These are phyloP conservation scores for Rachycentron canadum DNA, from an alignment of 2,797 vertebrate species.

Conservation along the genomic window DNA sequence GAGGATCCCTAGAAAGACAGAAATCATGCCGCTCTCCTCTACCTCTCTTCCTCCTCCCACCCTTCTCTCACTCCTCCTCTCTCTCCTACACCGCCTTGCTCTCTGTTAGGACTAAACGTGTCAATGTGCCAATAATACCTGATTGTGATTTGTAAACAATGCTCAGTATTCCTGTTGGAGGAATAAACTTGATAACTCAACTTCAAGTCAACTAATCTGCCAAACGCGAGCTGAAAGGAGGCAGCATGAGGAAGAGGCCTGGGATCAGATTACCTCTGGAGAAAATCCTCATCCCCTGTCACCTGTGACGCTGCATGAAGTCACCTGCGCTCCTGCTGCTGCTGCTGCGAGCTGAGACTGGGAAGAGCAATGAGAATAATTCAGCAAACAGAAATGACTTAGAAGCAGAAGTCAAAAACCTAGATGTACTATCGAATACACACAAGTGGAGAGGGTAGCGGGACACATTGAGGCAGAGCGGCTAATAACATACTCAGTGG, in stretches of 20 bases:
- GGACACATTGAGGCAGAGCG: no score
- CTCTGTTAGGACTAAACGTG: neutral
- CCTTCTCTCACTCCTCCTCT: conserved; percentile 7
- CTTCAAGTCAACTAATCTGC: conserved; percentile 25
- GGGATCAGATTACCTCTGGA: neutral
- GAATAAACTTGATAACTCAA: conserved; percentile 1
- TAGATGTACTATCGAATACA: no score
- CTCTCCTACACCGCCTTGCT: conserved; percentile 12
- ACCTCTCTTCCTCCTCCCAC: conserved; percentile 8
- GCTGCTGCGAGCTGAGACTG: no score
- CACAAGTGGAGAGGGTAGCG: no score
- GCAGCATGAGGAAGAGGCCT: neutral
- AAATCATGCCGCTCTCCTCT: conserved; percentile 10
- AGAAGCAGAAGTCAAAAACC: neutral
- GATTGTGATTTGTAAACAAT: conserved; percentile 56
- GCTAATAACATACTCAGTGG: no score
- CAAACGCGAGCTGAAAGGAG: neutral
- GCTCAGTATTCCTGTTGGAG: conserved; percentile 34
- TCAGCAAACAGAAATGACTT: neutral
- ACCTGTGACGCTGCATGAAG: neutral
- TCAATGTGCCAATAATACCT: conserved; percentile 33
- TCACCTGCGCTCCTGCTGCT: neutral
- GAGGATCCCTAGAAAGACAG: conserved; percentile 43
- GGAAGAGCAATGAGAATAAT: neutral
- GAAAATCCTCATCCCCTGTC: neutral